phyloP scores from a whole-genome alignment of 2,888 invertebrate genomes.

The Lycaena phlaeas region DNA sequence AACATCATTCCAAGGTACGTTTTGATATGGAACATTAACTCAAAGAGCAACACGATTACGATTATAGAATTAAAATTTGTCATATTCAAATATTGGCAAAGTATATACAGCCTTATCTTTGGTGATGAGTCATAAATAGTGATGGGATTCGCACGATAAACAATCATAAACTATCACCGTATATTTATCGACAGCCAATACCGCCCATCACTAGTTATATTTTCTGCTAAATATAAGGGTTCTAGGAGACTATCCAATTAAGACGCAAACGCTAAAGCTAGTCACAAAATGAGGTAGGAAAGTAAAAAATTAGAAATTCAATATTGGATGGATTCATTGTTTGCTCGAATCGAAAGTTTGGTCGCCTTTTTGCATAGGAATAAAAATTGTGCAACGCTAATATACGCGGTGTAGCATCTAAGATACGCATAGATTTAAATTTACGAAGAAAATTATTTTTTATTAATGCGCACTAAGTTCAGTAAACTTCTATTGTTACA shows the following conservation, averaged over 20 bases:
- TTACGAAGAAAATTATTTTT: too few species aligned
- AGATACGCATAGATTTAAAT: too few species aligned
- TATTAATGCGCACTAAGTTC: too few species aligned
- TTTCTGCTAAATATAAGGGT: conserved; percentile 32
- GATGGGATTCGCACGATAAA: conserved; percentile 16
- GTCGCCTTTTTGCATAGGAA: conserved; percentile 1
- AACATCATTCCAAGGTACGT: conserved; percentile 34
- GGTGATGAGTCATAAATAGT: conserved; percentile 31
- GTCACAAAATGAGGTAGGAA: conserved; percentile 65
- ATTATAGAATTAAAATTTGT: conserved; percentile 6
- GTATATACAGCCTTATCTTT: conserved; percentile 59
- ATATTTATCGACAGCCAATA: conserved; percentile 2
- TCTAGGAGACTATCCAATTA: conserved; percentile 28
- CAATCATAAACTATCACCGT: conserved; percentile 12
- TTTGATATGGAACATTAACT: conserved; percentile 39
- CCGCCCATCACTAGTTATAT: conserved; percentile 16
- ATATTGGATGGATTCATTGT: conserved; percentile 37
- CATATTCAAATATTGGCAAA: conserved; percentile 16
- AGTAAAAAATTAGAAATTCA: conserved; percentile 44
- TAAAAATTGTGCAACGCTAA: neutral
- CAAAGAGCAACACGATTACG: conserved; percentile 1
- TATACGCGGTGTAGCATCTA: too few species aligned
- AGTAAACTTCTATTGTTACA: too few species aligned
- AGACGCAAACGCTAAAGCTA: conserved; percentile 44
- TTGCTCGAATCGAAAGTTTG: conserved; percentile 13